Percentiles rank a stretch among this genome's conserved stretches.
Evolutionary conservation across 2,797 vertebrate genomes (phyloP).

Genomic region (Lutjanus campechanus): DNA sequence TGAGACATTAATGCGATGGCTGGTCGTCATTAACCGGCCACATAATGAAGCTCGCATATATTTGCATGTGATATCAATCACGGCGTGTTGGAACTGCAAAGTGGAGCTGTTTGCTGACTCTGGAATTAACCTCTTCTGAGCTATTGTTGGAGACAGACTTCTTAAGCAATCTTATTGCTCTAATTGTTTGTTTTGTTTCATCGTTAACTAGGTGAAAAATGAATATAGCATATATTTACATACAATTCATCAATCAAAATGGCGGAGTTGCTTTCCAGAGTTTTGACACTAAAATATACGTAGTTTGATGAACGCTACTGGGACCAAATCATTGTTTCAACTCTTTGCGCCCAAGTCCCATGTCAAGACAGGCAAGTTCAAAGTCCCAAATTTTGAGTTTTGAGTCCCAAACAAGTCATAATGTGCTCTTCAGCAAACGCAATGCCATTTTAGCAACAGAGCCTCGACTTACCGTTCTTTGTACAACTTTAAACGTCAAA

Average conservation of each 20-base stretch:
- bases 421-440: too few relatives aligned
- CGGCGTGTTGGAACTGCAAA: neutral
- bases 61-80: conserved; percentile 32
- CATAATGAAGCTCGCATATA: conserved; percentile 29
- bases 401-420: too few relatives aligned
- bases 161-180: conserved; percentile 4
- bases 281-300: too few relatives aligned
- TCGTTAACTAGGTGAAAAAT: conserved; percentile 38
- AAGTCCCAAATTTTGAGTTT: too few relatives aligned
- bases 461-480: too few relatives aligned
- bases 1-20: conserved; percentile 21
- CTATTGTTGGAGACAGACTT: neutral
- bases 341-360: too few relatives aligned
- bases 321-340: too few relatives aligned
- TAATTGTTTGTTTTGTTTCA: conserved; percentile 54
- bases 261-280: neutral
- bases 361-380: too few relatives aligned
- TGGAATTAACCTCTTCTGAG: neutral
- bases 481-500: too few relatives aligned
- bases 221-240: conserved; percentile 40
- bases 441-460: too few relatives aligned
- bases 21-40: conserved; percentile 28
- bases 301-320: too few relatives aligned
- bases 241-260: conserved; percentile 42
- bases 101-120: conserved; percentile 20